A percentile compares a stretch with the other conserved stretches of the same genome.
Evolutionary conservation across 2,888 invertebrate genomes (phyloP).

Genomic region (Tachina fera): DNA sequence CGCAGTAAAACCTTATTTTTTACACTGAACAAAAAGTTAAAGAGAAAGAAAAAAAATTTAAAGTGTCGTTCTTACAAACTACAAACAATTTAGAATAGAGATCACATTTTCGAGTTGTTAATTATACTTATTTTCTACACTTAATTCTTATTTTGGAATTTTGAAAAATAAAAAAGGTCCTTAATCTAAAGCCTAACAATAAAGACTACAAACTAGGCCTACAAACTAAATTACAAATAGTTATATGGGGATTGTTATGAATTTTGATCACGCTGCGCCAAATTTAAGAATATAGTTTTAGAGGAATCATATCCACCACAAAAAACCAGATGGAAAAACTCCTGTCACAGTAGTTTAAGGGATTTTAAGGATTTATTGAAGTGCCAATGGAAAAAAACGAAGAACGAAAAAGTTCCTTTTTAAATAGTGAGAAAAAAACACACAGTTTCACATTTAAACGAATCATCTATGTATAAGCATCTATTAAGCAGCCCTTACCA

Average conservation of each 20-base stretch:
- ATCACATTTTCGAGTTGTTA: conserved; percentile 74
- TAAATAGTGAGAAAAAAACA: no score
- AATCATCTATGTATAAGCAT: background rate
- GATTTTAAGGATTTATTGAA: conserved; percentile 51
- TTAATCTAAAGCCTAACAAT: conserved; percentile 57
- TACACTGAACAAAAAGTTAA: background rate
- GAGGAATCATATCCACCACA: conserved; percentile 47
- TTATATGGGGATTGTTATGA: conserved; percentile 69
- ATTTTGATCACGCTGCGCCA: conserved; percentile 78
- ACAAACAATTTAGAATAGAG: conserved; percentile 72
- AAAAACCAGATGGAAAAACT: conserved; percentile 20
- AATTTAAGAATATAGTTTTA: conserved; percentile 64
- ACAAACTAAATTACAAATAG: conserved; percentile 43
- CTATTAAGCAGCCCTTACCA: background rate
- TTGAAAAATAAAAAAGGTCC: conserved; percentile 26
- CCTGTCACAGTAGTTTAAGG: conserved; percentile 60
- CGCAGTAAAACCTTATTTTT: no score
- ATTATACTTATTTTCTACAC: conserved; percentile 40
- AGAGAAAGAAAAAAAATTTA: conserved; percentile 34
- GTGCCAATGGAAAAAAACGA: background rate
- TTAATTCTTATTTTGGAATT: conserved; percentile 42
- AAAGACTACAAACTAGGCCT: conserved; percentile 61
- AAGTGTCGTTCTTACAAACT: conserved; percentile 58
- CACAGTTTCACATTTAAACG: background rate
- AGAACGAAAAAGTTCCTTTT: background rate